Evolutionary conservation across 2,113 vertebrate genomes (phyloP).

Genomic region (Setophaga kirtlandii): DNA sequence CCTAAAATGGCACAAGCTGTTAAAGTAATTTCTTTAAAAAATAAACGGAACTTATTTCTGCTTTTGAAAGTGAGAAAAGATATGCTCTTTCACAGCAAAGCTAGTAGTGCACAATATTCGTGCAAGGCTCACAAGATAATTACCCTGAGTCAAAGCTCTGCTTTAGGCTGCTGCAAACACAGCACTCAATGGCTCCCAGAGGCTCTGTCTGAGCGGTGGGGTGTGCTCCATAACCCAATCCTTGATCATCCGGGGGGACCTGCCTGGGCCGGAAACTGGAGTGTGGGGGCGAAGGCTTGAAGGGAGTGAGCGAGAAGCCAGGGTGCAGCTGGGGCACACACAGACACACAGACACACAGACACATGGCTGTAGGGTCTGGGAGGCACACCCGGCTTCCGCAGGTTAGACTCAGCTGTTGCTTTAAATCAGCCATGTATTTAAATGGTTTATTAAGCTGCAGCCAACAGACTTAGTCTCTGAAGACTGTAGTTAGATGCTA

Average conservation of each 20-base stretch:
- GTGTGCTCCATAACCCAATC: not conserved
- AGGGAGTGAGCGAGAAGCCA: not conserved
- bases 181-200: not conserved
- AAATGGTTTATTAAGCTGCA: not conserved
- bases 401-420: not conserved
- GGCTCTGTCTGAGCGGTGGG: not conserved
- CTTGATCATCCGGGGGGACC: not conserved
- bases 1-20: not conserved
- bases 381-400: not conserved
- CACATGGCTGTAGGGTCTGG: not conserved
- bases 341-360: not conserved
- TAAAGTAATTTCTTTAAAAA: constrained; percentile 39
- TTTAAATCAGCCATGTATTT: not conserved
- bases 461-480: not conserved
- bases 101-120: not conserved
- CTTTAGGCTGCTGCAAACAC: constrained; percentile 6
- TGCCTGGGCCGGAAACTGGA: not conserved
- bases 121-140: constrained; percentile 5
- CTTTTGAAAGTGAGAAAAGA: not conserved
- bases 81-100: not conserved
- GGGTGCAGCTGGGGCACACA: constrained; percentile 7
- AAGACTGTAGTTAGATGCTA: not conserved
- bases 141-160: not conserved
- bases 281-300: not conserved
- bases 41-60: not conserved